Conservation (phyloP, 2,888 invertebrate genomes). For the Tiphia femorata region DNA sequence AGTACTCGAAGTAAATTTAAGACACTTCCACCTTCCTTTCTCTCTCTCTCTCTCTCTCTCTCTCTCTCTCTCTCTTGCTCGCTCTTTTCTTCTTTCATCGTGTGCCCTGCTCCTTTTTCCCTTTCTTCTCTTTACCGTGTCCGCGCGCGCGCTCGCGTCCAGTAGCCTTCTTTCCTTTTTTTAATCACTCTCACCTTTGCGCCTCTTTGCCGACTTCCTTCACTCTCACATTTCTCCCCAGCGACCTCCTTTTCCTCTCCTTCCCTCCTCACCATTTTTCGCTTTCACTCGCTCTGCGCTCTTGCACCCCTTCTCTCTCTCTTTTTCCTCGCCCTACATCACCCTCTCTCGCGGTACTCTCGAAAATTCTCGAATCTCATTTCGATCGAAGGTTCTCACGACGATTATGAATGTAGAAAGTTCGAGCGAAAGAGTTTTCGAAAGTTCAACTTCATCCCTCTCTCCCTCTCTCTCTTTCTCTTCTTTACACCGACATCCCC, state of each 20-base stretch:
- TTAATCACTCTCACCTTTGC: neutral
- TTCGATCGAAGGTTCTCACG: slow-evolving; percentile 25
- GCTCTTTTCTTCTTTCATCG: neutral
- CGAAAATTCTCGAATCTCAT: too few species aligned
- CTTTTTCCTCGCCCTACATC: neutral
- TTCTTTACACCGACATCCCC: neutral
- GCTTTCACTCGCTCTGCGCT: neutral
- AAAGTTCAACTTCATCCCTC: slow-evolving; percentile 15
- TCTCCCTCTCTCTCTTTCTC: neutral
- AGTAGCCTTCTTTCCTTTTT: neutral
- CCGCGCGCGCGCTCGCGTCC: neutral
- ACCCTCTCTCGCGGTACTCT: neutral
- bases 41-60: neutral
- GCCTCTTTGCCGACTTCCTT: neutral
- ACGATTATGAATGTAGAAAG: slow-evolving; percentile 27
- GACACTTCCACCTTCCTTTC: neutral
- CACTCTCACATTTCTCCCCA: neutral
- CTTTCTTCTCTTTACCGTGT: too few species aligned
- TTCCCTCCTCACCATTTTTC: too few species aligned
- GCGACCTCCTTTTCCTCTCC: too few species aligned
- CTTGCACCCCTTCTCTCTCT: too few species aligned
- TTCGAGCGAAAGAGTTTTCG: slow-evolving; percentile 8
- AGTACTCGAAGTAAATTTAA: slow-evolving; percentile 27
- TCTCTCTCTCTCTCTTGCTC: neutral
- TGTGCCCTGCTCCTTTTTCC: neutral